phyloP scores from a whole-genome alignment of 2,797 vertebrate genomes.

The Pseudochirops cupreus region DNA sequence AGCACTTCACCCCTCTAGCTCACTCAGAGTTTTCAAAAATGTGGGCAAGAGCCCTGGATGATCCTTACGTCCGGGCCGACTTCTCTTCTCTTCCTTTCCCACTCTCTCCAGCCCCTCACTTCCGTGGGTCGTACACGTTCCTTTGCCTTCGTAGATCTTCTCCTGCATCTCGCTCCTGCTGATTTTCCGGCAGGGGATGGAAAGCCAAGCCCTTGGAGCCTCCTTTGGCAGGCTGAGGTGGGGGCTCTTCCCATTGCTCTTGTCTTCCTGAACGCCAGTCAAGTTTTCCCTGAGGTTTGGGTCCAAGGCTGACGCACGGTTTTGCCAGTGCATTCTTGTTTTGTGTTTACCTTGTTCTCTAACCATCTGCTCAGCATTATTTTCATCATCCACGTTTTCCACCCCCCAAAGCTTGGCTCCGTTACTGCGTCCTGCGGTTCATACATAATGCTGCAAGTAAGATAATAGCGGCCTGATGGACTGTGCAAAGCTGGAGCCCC shows the following conservation, averaged over 20 bases:
- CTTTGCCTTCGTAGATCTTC: not conserved
- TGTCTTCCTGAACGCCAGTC: slow-evolving; percentile 10
- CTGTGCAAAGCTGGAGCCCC: not conserved
- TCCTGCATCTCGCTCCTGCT: not conserved
- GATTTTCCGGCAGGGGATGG: not conserved
- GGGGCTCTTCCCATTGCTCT: not conserved
- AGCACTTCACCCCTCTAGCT: not conserved
- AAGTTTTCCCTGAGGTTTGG: slow-evolving; percentile 6
- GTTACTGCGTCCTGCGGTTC: not conserved
- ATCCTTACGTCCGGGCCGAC: not conserved
- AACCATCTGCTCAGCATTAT: slow-evolving; percentile 42
- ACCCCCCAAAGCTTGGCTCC: slow-evolving; percentile 8
- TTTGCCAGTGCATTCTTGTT: not conserved
- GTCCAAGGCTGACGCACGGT: not conserved
- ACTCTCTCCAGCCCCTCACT: not conserved
- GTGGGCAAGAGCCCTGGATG: not conserved
- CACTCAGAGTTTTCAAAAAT: not conserved
- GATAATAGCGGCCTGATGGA: not conserved
- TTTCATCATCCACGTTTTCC: slow-evolving; percentile 47
- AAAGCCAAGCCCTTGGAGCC: not conserved
- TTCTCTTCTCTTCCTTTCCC: not conserved
- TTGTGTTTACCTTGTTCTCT: not conserved
- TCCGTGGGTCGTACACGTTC: not conserved
- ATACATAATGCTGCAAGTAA: slow-evolving; percentile 31
- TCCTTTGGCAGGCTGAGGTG: not conserved